A percentile compares a stretch with the other conserved stretches of the same genome.
These are phyloP conservation scores for Lepisosteus osseus DNA, from an alignment of 2,113 vertebrate genomes.

Conservation along the genomic window DNA sequence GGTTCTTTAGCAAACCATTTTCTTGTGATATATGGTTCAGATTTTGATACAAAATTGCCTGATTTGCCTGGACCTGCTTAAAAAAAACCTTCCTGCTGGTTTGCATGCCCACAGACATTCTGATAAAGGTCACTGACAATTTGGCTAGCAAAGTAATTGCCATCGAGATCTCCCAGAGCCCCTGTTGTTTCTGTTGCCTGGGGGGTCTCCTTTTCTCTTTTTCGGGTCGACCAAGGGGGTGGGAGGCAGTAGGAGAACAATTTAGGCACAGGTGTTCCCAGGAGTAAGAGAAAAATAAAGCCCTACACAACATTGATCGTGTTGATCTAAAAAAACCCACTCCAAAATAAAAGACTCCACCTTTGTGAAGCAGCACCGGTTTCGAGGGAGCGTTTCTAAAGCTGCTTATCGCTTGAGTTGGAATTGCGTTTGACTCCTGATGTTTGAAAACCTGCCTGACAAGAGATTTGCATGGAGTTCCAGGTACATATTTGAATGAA, in stretches of 20 bases:
- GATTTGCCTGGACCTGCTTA: conserved; percentile 58
- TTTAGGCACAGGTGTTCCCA: too few relatives aligned
- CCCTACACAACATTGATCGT: too few relatives aligned
- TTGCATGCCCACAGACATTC: conserved; percentile 56
- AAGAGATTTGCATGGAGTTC: conserved; percentile 59
- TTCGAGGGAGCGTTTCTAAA: neutral
- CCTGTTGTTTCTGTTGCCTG: conserved; percentile 47
- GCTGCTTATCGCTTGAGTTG: neutral
- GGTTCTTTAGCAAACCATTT: neutral
- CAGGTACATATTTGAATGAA: conserved; percentile 59
- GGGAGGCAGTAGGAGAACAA: too few relatives aligned
- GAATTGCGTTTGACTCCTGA: neutral
- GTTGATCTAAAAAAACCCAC: too few relatives aligned
- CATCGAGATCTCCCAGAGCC: conserved; percentile 28
- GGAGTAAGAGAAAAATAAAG: too few relatives aligned
- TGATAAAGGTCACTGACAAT: conserved; percentile 31
- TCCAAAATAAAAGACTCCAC: too few relatives aligned
- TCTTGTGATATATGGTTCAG: neutral
- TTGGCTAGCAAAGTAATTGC: conserved; percentile 64
- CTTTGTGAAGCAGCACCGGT: neutral
- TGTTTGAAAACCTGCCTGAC: conserved; percentile 29
- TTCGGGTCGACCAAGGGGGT: neutral
- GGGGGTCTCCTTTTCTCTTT: conserved; percentile 46
- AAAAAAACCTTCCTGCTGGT: conserved; percentile 55
- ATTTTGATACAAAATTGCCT: conserved; percentile 44